A percentile compares a stretch with the other conserved stretches of the same genome.
These are phyloP conservation scores for Tautogolabrus adspersus DNA, from an alignment of 2,113 vertebrate genomes.

Conservation along the genomic window DNA sequence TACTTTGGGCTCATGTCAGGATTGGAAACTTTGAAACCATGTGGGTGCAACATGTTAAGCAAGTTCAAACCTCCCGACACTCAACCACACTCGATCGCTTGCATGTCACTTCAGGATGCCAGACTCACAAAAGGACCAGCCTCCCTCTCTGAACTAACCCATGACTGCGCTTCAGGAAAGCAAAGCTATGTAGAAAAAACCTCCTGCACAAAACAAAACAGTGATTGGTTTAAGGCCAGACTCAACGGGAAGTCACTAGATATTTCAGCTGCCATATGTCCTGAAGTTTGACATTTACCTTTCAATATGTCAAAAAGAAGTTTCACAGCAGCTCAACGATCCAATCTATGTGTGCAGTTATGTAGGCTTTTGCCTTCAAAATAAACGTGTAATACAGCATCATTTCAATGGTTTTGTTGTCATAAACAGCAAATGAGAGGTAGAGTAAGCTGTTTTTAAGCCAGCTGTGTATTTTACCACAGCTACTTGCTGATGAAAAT, in stretches of 20 bases:
- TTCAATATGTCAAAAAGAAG: neutral
- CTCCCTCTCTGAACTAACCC: neutral
- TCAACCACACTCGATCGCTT: neutral
- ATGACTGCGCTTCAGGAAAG: neutral
- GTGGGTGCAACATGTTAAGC: slow-evolving; percentile 25
- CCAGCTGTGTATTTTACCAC: neutral
- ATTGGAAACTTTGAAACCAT: slow-evolving; percentile 38
- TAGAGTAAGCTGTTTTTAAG: neutral
- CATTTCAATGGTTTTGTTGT: neutral
- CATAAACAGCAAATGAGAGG: slow-evolving; percentile 8
- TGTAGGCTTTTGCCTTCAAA: slow-evolving; percentile 4
- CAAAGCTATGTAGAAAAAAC: slow-evolving; percentile 5
- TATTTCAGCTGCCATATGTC: slow-evolving; percentile 22
- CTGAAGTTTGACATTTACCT: slow-evolving; percentile 10
- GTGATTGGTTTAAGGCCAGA: slow-evolving; percentile 38
- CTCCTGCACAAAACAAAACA: slow-evolving; percentile 25
- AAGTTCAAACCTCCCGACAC: neutral
- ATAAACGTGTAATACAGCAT: neutral
- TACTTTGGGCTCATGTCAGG: slow-evolving; percentile 26
- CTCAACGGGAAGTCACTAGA: neutral
- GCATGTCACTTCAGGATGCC: slow-evolving; percentile 11
- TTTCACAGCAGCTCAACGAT: neutral
- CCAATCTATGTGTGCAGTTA: neutral
- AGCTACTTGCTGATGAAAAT: neutral
- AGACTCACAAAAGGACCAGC: neutral